A percentile compares a stretch with the other conserved stretches of the same genome.
Conservation (phyloP, 2,797 vertebrate species). For the Ctenochaetus hawaiiensis region DNA sequence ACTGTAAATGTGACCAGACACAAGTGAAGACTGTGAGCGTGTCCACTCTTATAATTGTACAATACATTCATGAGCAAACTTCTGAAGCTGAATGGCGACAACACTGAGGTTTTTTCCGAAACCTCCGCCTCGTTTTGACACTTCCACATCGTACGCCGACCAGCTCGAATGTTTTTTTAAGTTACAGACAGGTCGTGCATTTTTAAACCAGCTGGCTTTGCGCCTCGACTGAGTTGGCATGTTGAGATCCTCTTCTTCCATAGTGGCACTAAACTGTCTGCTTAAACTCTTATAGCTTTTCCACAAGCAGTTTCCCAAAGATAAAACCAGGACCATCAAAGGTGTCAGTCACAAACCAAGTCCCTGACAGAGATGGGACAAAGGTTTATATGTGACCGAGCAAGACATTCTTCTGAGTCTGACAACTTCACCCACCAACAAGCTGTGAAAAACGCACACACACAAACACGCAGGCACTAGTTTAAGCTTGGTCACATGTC, state of each 20-base stretch:
- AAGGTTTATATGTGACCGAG: slow-evolving; percentile 5
- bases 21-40: slow-evolving; percentile 4
- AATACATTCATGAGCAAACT: slow-evolving; percentile 68
- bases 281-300: slow-evolving; percentile 17
- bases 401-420: slow-evolving; percentile 56
- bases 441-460: slow-evolving; percentile 21
- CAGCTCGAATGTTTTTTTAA: background rate
- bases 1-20: slow-evolving; percentile 15
- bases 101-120: slow-evolving; percentile 13
- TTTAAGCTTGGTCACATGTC: slow-evolving; percentile 57
- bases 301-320: slow-evolving; percentile 22
- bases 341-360: slow-evolving; percentile 8
- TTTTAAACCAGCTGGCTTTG: slow-evolving; percentile 48
- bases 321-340: background rate
- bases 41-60: slow-evolving; percentile 31
- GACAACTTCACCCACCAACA: slow-evolving; percentile 30
- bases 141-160: background rate
- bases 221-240: slow-evolving; percentile 15
- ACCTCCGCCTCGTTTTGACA: slow-evolving; percentile 7
- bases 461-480: slow-evolving; percentile 63
- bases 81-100: slow-evolving; percentile 12
- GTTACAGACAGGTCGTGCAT: slow-evolving; percentile 33
- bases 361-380: slow-evolving; percentile 2
- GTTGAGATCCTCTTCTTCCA: slow-evolving; percentile 23
- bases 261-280: slow-evolving; percentile 30